Evolutionary conservation across 2,888 invertebrate genomes (phyloP).

Genomic region (Girardia tigrina): DNA sequence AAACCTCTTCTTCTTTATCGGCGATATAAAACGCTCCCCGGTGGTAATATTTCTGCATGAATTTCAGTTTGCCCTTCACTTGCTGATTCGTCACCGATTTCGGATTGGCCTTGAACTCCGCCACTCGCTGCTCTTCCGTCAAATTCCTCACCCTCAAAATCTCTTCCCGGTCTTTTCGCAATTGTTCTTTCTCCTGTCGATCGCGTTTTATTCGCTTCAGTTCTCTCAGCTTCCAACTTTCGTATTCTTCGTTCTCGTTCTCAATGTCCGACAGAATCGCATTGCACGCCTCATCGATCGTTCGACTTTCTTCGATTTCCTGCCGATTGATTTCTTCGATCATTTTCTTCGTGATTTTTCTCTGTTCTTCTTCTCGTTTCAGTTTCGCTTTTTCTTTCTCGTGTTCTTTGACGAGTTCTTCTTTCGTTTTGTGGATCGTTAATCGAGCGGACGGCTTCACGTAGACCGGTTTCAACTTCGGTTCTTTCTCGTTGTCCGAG

Average conservation of each 20-base stretch:
- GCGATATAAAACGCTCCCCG: slow-evolving; percentile 71
- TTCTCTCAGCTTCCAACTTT: slow-evolving; percentile 91
- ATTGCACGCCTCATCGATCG: slow-evolving; percentile 45
- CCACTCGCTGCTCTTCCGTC: slow-evolving; percentile 85
- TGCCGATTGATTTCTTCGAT: slow-evolving; percentile 81
- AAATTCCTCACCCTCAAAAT: slow-evolving; percentile 54
- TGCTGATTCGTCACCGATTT: slow-evolving; percentile 76
- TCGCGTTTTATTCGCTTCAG: slow-evolving; percentile 86
- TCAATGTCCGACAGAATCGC: slow-evolving; percentile 58
- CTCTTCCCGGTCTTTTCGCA: slow-evolving; percentile 25
- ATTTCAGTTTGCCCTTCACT: slow-evolving; percentile 79
- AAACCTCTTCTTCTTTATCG: slow-evolving; percentile 75
- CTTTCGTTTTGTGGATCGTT: slow-evolving; percentile 25
- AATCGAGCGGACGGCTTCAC: slow-evolving; percentile 59
- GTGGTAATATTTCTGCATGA: slow-evolving; percentile 97
- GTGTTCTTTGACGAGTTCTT: neutral
- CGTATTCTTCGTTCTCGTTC: slow-evolving; percentile 67
- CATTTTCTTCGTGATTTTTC: slow-evolving; percentile 51
- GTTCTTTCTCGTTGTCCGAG: slow-evolving; percentile 59
- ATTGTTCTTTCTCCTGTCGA: slow-evolving; percentile 82
- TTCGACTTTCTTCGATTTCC: slow-evolving; percentile 63
- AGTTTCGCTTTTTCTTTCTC: slow-evolving; percentile 28
- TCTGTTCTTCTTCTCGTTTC: slow-evolving; percentile 29
- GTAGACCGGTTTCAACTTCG: slow-evolving; percentile 81
- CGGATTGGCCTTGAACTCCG: slow-evolving; percentile 75